Conservation (phyloP, 2,797 vertebrate species). For the Tapirus indicus region DNA sequence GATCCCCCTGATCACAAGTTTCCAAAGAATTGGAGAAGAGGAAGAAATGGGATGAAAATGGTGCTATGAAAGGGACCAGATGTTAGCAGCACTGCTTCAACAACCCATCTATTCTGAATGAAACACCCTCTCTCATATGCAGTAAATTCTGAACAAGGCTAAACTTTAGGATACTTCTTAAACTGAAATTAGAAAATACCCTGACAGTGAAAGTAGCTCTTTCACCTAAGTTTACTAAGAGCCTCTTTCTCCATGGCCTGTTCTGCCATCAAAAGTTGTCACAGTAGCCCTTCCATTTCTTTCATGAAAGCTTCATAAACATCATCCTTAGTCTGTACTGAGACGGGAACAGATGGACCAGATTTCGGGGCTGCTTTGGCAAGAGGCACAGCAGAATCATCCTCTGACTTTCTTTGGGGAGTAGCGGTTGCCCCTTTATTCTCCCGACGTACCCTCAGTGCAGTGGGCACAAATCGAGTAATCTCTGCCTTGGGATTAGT, state of each 20-base stretch:
- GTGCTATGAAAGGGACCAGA: constrained; percentile 35
- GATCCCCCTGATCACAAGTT: constrained; percentile 51
- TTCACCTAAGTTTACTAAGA: constrained; percentile 53
- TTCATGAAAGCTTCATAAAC: constrained; percentile 99
- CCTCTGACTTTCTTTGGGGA: constrained; percentile 88
- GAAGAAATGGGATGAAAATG: background rate
- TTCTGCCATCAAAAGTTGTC: constrained; percentile 76
- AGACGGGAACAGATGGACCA: constrained; percentile 89
- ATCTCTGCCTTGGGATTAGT: constrained; percentile 98
- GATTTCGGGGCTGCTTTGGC: constrained; percentile 90
- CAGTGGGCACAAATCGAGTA: constrained; percentile 97
- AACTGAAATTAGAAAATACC: constrained; percentile 71
- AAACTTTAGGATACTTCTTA: constrained; percentile 52
- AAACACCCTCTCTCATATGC: constrained; percentile 11
- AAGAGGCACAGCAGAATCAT: constrained; percentile 87
- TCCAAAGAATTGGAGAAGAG: background rate
- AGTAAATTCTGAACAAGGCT: constrained; percentile 59
- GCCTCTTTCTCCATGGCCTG: constrained; percentile 71
- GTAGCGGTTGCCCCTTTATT: constrained; percentile 88
- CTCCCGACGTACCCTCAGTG: constrained; percentile 95
- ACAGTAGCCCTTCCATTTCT: constrained; percentile 99
- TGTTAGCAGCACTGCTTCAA: constrained; percentile 53
- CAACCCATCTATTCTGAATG: constrained; percentile 9
- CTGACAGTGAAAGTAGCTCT: constrained; percentile 58
- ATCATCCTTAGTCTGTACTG: constrained; percentile 98